phyloP scores from a whole-genome alignment of 2,113 vertebrate species.

The Mesembrinibis cayennensis region DNA sequence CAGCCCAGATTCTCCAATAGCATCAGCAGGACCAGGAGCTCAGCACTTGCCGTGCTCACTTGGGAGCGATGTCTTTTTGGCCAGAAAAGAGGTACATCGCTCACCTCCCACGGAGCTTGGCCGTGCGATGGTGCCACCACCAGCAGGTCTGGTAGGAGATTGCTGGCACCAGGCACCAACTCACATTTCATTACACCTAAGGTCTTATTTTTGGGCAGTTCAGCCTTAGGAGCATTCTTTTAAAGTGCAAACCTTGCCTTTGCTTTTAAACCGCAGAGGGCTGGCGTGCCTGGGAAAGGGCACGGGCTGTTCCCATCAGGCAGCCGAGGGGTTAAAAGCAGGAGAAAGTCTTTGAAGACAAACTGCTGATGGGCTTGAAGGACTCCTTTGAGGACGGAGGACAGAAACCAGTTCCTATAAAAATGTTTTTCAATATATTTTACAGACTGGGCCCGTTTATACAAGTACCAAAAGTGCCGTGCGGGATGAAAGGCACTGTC shows the following conservation, averaged over 20 bases:
- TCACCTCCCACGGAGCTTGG: not conserved
- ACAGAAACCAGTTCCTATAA: not conserved
- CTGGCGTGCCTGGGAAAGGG: not conserved
- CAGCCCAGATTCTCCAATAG: not conserved
- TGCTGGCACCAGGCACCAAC: not conserved
- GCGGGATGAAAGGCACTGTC: not conserved
- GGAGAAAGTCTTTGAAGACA: not conserved
- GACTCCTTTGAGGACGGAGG: not conserved
- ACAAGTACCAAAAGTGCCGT: not conserved
- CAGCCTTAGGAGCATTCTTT: not conserved
- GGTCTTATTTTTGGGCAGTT: not conserved
- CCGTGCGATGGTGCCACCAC: rapidly evolving
- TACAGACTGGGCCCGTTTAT: not conserved
- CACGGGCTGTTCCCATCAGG: rapidly evolving
- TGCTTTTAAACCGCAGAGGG: not conserved
- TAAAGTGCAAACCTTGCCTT: not conserved
- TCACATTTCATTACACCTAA: rapidly evolving
- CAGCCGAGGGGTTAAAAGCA: not conserved
- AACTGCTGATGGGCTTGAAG: not conserved
- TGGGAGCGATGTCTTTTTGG: not conserved
- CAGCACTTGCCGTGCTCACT: rapidly evolving
- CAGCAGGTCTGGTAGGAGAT: not conserved
- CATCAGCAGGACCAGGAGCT: not conserved
- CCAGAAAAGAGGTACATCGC: not conserved
- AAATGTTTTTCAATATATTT: not conserved